Evolutionary conservation across 2,797 vertebrate species (phyloP), one percentile per base, ranked within the genome.

Genomic region (Telmatherina bonti): DNA sequence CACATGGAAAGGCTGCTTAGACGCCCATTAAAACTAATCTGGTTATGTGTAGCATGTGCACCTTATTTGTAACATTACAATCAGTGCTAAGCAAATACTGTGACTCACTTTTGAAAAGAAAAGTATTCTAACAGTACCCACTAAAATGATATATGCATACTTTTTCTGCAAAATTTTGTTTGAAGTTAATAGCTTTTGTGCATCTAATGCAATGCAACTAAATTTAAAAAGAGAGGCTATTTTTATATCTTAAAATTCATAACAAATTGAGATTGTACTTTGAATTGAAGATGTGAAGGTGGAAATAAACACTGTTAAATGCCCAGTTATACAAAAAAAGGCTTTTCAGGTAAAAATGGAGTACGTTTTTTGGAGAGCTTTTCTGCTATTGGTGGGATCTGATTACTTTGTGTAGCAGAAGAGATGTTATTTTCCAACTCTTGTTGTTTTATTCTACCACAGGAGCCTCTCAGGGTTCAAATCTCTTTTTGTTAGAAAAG

Each of bases 401-500:
- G 18, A 64, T 52, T 68, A 3, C 29, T 7, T 43, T 70, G 27
- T 72, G 22, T 47, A 36, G 54, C 9, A 55, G 33, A 54, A 24
- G 16, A 67, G 45, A 41, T 9, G 6, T 0, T 63, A 38, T 2
- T 41, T 15, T 60, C 26, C 7, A 65, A 62, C 15, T 2, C 13
- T 60, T 12, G 43, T 12, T 69, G 59, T 72, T 30, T 27, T 62
- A 43, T 70, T 53, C 31, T 36, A n/a, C 31, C 33, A 24, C 84
- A 99, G 97, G 93, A 91, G 80, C 4, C 84, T 96, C 68, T 90
- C 88, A 2, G 94, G 97, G 97, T 89, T 99, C 70, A 97, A 97
- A 86, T 97, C 98, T 16, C 94, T 99, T 22, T 99, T 99, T 89
- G 97, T 99, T 36, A 95, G 97, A 84, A 99, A 99, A 73, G 98